These are phyloP conservation scores for Solea solea DNA, from an alignment of 2,113 vertebrate genomes.

Conservation along the genomic window DNA sequence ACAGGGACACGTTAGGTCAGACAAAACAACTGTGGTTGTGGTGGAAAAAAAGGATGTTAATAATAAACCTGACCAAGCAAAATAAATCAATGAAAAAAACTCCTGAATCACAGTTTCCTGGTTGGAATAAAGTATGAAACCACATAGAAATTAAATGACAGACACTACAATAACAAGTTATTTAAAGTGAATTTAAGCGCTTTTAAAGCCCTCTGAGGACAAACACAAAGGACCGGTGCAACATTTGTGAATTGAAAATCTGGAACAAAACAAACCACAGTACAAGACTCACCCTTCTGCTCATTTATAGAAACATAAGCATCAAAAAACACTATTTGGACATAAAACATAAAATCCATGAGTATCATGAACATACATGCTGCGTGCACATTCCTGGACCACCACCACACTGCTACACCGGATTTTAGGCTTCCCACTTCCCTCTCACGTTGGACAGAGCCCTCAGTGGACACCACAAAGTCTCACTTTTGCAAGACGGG, in stretches of 20 bases:
- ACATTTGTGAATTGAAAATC: not conserved
- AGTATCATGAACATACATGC: not conserved
- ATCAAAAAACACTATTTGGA: not conserved
- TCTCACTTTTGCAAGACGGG: not conserved
- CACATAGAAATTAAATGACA: not conserved
- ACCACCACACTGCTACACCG: not conserved
- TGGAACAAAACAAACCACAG: not conserved
- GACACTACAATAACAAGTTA: not conserved
- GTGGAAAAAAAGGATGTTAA: conserved; percentile 54
- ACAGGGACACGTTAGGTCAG: conserved; percentile 50
- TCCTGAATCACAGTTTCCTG: conserved; percentile 56
- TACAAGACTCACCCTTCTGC: not conserved
- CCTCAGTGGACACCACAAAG: not conserved
- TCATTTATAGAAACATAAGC: conserved; percentile 5
- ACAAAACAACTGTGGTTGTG: conserved; percentile 67
- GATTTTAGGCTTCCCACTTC: not conserved
- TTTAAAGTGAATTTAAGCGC: too few species aligned
- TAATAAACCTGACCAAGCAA: conserved; percentile 65
- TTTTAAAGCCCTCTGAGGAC: too few species aligned
- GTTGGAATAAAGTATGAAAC: conserved; percentile 20
- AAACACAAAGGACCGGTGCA: not conserved
- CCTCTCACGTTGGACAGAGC: not conserved
- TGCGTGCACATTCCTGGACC: not conserved
- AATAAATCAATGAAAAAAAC: conserved; percentile 42
- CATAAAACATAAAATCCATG: not conserved